Evolutionary conservation across 2,113 vertebrate genomes (phyloP).

Genomic region (Xenopus laevis): DNA sequence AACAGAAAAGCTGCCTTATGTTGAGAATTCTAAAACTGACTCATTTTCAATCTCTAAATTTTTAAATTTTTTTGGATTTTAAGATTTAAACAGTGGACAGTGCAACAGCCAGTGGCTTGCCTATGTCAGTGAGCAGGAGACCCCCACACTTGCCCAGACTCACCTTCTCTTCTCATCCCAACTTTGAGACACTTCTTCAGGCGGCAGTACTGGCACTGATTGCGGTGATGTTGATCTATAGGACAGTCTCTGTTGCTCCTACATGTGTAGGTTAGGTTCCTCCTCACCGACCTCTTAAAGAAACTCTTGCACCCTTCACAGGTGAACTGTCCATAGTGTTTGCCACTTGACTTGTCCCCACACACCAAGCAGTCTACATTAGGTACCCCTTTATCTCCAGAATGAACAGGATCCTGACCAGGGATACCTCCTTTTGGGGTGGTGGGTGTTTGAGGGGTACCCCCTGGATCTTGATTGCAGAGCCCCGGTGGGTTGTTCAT

Average conservation of each 20-base stretch:
- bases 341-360: conserved; percentile 81
- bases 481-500: conserved; percentile 64
- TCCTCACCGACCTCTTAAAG: conserved; percentile 80
- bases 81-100: no score
- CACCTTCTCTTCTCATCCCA: conserved; percentile 81
- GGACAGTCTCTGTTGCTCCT: conserved; percentile 78
- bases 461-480: conserved; percentile 71
- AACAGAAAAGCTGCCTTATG: no score
- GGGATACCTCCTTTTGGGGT: conserved; percentile 71
- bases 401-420: conserved; percentile 68
- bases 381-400: conserved; percentile 68
- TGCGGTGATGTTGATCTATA: conserved; percentile 81
- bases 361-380: conserved; percentile 83
- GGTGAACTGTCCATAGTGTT: conserved; percentile 82
- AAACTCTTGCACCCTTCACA: conserved; percentile 88
- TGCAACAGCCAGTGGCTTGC: no score
- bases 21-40: no score
- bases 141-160: conserved; percentile 9
- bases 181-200: conserved; percentile 83
- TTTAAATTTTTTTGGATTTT: no score
- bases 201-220: conserved; percentile 82
- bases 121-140: no score
- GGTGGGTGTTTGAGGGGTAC: conserved; percentile 52
- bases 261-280: conserved; percentile 82
- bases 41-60: no score